A percentile compares a stretch with the other conserved stretches of the same genome.
Evolutionary conservation across 2,113 vertebrate genomes (phyloP).

Genomic region (Periophthalmus modestus): DNA sequence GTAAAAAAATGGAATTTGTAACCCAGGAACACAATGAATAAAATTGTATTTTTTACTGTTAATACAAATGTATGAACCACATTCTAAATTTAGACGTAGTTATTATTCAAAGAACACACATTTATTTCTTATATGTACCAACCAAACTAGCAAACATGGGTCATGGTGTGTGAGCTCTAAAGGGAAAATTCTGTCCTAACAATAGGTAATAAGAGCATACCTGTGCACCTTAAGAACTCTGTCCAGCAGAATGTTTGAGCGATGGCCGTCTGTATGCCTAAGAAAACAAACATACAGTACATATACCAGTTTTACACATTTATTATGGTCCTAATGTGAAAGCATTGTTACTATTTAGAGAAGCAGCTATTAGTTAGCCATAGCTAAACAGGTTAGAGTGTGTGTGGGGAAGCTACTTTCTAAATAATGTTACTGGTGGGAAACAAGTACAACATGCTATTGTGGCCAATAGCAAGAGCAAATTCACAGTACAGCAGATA

Average conservation of each 20-base stretch:
- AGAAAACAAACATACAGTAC: neutral
- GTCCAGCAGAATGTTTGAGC: conserved; percentile 81
- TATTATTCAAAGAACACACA: neutral
- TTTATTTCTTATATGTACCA: no score
- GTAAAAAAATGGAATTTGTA: neutral
- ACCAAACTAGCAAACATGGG: neutral
- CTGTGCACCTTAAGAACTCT: conserved; percentile 84
- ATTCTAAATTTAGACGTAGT: neutral
- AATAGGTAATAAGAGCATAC: conserved; percentile 62
- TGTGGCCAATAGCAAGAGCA: conserved; percentile 54
- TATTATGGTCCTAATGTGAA: neutral
- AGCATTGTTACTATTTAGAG: neutral
- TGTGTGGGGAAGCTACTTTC: conserved; percentile 6
- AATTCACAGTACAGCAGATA: conserved; percentile 43
- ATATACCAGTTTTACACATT: neutral
- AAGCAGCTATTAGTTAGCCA: neutral
- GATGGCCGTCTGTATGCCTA: conserved; percentile 83
- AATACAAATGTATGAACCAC: neutral
- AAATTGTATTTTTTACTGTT: neutral
- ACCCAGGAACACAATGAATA: neutral
- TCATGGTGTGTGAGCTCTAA: neutral
- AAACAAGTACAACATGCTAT: conserved; percentile 44
- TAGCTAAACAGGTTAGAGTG: neutral
- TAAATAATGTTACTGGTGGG: conserved; percentile 43
- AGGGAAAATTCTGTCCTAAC: neutral